Evolutionary conservation across 2,888 invertebrate species (phyloP), one percentile per base, ranked within the genome.

Genomic region (Scaptomyza parva): DNA sequence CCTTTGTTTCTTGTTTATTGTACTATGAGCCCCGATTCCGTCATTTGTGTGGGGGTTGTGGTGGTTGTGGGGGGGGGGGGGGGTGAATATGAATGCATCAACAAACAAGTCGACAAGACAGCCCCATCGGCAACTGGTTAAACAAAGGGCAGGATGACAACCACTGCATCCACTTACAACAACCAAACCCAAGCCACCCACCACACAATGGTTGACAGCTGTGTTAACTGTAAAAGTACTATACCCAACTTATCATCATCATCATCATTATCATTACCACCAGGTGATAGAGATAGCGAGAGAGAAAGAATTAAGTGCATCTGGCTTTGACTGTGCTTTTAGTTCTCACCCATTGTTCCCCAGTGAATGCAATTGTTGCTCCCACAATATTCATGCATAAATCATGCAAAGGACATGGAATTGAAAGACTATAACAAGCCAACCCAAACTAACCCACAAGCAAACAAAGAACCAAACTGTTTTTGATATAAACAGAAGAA

Each of bases 81-180:
- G 30, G 40, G n/a, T 28, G 9, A 8, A 6, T 20, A 22, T 14
- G 28, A 26, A 52, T 7, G 11, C 52, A 48, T 45, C 52, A 52
- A 40, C 63, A 70, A 70, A 18, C 39, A 53, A 51, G 61, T 33
- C 53, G 45, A 39, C 44, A 47, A 28, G 45, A 33, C 30, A 54
- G 39, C 30, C 50, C 47, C 58, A 68, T 67, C 48, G 58, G 40
- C 74, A 71, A 50, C 39, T 37, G 58, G 47, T 50, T 39, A 70
- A 54, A 41, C 39, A 52, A 64, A 65, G 48, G 18, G 20, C 52
- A 64, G 48, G 28, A 9, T 40, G 17, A 24, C 54, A 51, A n/a
- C n/a, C 18, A 20, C n/a, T 48, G 50, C 8, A 35, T 14, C 14
- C 14, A 14, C 14, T 35, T 14, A 14, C 35, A 33, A 30, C 14